Evolutionary conservation across 2,888 invertebrate species (phyloP).

Genomic region (Agrotis segetum): DNA sequence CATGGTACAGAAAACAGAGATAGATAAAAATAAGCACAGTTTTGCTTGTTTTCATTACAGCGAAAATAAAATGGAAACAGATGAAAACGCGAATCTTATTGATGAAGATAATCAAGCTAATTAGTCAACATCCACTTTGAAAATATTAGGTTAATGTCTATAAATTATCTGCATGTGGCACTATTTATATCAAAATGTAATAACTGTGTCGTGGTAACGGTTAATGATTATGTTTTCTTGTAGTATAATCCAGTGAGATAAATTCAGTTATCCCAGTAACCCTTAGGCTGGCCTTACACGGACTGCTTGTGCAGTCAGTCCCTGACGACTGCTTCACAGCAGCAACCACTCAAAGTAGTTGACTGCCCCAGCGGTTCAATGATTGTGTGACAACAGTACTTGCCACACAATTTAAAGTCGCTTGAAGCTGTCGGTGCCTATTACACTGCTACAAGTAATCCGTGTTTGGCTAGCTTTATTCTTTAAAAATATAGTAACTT

Average conservation of each 20-base stretch:
- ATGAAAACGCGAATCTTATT: slow-evolving; percentile 10
- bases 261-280: neutral
- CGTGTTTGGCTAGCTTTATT: too few species aligned
- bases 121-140: neutral
- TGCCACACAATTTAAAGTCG: too few species aligned
- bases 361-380: too few species aligned
- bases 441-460: too few species aligned
- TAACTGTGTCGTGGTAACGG: neutral
- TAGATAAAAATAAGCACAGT: neutral
- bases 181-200: neutral
- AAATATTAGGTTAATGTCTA: slow-evolving; percentile 8
- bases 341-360: too few species aligned
- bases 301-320: too few species aligned
- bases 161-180: neutral
- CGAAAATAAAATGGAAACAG: neutral
- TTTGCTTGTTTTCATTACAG: slow-evolving; percentile 2
- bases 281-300: neutral
- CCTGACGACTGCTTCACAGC: too few species aligned
- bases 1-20: too few species aligned
- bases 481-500: neutral
- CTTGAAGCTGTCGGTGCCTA: too few species aligned
- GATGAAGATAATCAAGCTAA: slow-evolving; percentile 27
- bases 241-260: neutral
- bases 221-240: neutral
- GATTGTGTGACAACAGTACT: too few species aligned